phyloP scores from a whole-genome alignment of 2,113 vertebrate species.

The Meleagris gallopavo region DNA sequence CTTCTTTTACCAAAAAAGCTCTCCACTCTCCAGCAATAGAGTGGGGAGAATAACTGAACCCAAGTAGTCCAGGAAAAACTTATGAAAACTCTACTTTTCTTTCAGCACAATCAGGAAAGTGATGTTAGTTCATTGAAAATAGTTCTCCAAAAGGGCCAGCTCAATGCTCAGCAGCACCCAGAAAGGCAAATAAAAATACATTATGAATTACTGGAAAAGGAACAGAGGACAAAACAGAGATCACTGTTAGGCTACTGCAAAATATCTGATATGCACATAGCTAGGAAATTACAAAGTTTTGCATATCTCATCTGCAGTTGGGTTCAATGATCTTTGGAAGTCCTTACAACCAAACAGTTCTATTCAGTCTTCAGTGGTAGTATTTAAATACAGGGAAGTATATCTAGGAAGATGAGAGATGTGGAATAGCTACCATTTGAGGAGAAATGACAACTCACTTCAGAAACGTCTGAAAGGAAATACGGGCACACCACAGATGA shows the following conservation, averaged over 20 bases:
- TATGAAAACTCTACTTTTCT: neutral
- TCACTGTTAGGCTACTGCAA: neutral
- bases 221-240: neutral
- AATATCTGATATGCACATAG: neutral
- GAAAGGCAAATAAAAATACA: neutral
- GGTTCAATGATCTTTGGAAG: neutral
- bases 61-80: neutral
- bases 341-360: neutral
- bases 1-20: neutral
- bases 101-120: neutral
- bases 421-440: rapidly evolving
- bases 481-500: rapidly evolving
- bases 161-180: neutral
- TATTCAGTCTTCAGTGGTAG: neutral
- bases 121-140: neutral
- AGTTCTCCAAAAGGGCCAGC: neutral
- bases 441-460: neutral
- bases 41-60: neutral
- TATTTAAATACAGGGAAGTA: neutral
- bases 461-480: neutral
- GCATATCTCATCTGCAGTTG: neutral
- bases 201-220: neutral
- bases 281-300: neutral
- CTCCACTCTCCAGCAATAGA: neutral
- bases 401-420: neutral